A percentile compares a stretch with the other conserved stretches of the same genome.
These are phyloP conservation scores for Pterobdella sp. DNA, from an alignment of 2,888 invertebrate species.

Conservation along the genomic window DNA sequence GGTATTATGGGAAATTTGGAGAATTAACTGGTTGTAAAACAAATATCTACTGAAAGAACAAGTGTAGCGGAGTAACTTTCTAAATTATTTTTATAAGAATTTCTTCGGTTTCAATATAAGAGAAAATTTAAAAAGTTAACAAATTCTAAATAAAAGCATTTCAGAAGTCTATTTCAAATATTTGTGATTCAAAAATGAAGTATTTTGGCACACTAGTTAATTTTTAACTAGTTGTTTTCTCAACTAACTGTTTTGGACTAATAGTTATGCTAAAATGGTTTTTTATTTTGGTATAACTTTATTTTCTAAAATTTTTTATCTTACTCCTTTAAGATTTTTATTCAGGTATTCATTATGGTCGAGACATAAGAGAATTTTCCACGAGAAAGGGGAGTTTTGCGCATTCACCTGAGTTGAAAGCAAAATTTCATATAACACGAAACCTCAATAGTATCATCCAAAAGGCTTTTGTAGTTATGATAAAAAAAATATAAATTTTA, in stretches of 20 bases:
- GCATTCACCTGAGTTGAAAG: constrained; percentile 65
- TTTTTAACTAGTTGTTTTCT: too few relatives aligned
- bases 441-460: neutral
- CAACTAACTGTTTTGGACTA: too few relatives aligned
- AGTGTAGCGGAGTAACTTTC: neutral
- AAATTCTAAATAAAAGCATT: neutral
- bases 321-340: constrained; percentile 80
- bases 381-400: constrained; percentile 82
- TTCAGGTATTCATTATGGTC: constrained; percentile 93
- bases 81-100: neutral
- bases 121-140: neutral
- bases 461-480: neutral
- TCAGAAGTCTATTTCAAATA: neutral
- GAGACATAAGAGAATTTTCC: constrained; percentile 95
- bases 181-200: neutral
- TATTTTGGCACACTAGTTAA: neutral
- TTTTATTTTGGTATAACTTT: too few relatives aligned
- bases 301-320: too few relatives aligned
- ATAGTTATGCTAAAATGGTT: too few relatives aligned
- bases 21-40: too few relatives aligned
- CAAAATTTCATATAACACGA: neutral
- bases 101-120: neutral
- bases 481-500: neutral
- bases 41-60: too few relatives aligned
- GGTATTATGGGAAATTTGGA: too few relatives aligned